These are phyloP conservation scores for Pedionomus torquatus DNA, from an alignment of 2,113 vertebrate species.

Conservation along the genomic window DNA sequence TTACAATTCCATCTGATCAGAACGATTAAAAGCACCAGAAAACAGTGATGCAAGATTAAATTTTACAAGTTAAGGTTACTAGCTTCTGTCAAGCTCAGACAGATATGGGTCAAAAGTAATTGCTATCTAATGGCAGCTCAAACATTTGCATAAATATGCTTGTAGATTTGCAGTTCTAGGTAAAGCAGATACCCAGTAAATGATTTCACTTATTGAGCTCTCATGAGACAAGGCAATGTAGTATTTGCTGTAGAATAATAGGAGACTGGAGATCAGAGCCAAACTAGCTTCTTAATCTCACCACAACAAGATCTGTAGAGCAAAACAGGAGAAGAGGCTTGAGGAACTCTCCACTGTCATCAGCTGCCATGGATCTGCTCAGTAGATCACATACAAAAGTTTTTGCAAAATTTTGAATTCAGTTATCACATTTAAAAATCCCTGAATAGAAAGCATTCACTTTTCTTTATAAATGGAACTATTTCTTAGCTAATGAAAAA, in stretches of 20 bases:
- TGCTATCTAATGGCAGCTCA: not conserved
- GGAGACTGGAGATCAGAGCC: not conserved
- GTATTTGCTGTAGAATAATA: not conserved
- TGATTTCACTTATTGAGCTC: not conserved
- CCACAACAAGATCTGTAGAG: not conserved
- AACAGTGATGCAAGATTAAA: not conserved
- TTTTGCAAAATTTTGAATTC: not conserved
- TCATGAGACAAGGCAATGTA: not conserved
- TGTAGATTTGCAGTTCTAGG: not conserved
- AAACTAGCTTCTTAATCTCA: not conserved
- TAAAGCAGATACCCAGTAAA: not conserved
- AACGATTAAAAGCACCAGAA: not conserved
- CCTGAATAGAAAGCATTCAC: not conserved
- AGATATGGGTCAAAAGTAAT: not conserved
- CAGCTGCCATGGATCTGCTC: not conserved
- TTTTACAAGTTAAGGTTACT: not conserved
- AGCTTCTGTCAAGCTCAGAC: not conserved
- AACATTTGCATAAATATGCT: not conserved
- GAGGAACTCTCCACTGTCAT: not conserved
- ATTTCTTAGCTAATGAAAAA: not conserved
- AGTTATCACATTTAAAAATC: not conserved
- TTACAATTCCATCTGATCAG: not conserved
- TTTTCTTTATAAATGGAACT: not conserved
- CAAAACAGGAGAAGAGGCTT: not conserved
- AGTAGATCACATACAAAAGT: not conserved